Evolutionary conservation across 2,797 vertebrate species (phyloP).

Genomic region (Leuciscus waleckii): DNA sequence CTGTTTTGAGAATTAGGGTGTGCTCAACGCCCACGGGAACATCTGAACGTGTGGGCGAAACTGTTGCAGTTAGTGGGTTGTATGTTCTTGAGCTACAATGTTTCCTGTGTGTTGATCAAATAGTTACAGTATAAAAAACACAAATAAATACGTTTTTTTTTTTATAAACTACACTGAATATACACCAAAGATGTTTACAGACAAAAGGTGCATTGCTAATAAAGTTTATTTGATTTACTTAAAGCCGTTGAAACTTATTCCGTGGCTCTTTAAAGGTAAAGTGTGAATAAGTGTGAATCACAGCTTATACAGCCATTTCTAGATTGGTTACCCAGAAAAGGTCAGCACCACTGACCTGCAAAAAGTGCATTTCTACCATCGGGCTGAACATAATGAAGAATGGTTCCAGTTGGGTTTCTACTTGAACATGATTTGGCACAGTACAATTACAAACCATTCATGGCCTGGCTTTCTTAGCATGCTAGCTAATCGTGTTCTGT

Average conservation of each 20-base stretch:
- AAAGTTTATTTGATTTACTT: neutral
- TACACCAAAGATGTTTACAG: neutral
- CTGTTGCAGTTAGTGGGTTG: constrained; percentile 5
- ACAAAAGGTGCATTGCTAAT: neutral
- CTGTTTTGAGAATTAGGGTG: constrained; percentile 8
- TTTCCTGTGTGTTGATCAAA: neutral
- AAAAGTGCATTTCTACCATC: neutral
- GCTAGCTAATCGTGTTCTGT: neutral
- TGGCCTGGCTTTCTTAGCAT: neutral
- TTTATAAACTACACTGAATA: neutral
- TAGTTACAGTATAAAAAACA: neutral
- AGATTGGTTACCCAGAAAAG: neutral
- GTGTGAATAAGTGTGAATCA: neutral
- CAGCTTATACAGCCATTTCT: neutral
- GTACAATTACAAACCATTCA: neutral
- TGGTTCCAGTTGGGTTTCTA: neutral
- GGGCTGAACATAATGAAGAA: neutral
- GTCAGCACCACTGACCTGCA: neutral
- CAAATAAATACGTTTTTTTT: too few species aligned
- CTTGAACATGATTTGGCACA: neutral
- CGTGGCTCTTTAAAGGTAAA: neutral
- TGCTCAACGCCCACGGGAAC: neutral
- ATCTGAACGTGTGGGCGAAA: constrained; percentile 15
- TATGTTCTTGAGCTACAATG: neutral
- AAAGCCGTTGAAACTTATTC: neutral